These are phyloP conservation scores for Thysanoteuthis rhombus DNA, from an alignment of 2,888 invertebrate species.

Conservation along the genomic window DNA sequence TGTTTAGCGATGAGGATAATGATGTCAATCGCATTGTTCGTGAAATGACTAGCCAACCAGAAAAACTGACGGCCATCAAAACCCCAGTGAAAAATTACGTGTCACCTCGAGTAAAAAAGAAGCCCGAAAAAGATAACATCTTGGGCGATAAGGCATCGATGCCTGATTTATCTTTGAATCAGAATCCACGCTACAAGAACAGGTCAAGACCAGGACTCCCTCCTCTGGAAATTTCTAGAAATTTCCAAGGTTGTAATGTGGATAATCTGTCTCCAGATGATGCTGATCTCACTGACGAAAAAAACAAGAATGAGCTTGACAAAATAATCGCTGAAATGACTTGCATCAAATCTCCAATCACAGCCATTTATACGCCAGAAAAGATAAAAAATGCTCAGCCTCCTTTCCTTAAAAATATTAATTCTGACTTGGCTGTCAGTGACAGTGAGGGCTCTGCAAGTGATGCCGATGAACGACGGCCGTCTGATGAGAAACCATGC, in stretches of 20 bases:
- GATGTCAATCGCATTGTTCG: not conserved
- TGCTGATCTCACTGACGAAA: not conserved
- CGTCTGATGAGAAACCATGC: not conserved
- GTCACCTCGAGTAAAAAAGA: not conserved
- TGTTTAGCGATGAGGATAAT: not conserved
- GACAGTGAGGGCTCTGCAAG: slow-evolving; percentile 14
- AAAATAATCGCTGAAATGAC: slow-evolving; percentile 20
- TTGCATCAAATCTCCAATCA: not conserved
- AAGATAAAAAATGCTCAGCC: not conserved
- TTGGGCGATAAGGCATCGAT: not conserved
- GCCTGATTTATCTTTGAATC: not conserved
- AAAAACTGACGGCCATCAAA: not conserved
- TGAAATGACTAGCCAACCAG: not conserved
- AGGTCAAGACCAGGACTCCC: not conserved
- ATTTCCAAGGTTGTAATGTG: not conserved
- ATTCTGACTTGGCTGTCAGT: not conserved
- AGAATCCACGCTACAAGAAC: not conserved
- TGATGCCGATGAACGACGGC: not conserved
- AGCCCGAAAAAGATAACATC: not conserved
- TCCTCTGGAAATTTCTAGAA: not conserved
- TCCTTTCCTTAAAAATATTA: not conserved
- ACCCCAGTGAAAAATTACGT: not conserved
- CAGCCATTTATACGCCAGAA: not conserved
- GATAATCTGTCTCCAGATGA: not conserved
- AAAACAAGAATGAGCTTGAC: not conserved